Evolutionary conservation across 2,113 vertebrate genomes (phyloP), one percentile per base, ranked within the genome.

Genomic region (Hucho hucho): DNA sequence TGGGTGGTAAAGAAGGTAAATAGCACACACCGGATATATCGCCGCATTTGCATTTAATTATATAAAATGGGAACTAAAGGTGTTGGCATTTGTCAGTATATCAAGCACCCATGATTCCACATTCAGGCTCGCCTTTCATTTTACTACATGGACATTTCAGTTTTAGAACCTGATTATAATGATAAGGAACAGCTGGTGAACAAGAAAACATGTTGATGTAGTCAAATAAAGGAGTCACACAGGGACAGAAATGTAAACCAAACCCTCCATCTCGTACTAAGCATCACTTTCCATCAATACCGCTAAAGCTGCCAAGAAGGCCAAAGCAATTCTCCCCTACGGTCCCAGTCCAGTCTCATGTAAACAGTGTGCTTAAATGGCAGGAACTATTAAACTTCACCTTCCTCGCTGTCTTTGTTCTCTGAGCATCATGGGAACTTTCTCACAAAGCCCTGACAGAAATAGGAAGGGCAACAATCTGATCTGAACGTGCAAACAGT

Each of bases 101-200:
- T 86, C 71, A 84, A 6, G n/a, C 6, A 6, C 0, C 20, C 32
- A 64, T 7, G 14, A 77, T 69, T 75, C 64, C 28, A 25, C 53
- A 81, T 69, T 78, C 63, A 69, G 68, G 53, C 32, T 72, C 47
- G 11, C 47, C 49, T 49, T 32, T 29, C n/a, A 11, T 56, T 72
- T 75, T 75, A 13, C 53, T 43, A 32, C 32, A 32, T 32, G 32
- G 6, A 32, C 32, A 7, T 43, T 43, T 43, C 37, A 2, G 37
- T 24, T 75, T 84, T 81, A 86, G 80, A 79, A 58, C 73, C 71
- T 63, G 85, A 80, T 81, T 74, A 74, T 3, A 69, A 74, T 28
- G 25, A 68, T 77, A 73, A 82, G 61, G 67, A 77, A 71, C 79
- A 83, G 67, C 76, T 83, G 81, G 83, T 75, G 47, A 63, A 69